Evolutionary conservation across 2,888 invertebrate species (phyloP).

Genomic region (Chelonus formosanus): DNA sequence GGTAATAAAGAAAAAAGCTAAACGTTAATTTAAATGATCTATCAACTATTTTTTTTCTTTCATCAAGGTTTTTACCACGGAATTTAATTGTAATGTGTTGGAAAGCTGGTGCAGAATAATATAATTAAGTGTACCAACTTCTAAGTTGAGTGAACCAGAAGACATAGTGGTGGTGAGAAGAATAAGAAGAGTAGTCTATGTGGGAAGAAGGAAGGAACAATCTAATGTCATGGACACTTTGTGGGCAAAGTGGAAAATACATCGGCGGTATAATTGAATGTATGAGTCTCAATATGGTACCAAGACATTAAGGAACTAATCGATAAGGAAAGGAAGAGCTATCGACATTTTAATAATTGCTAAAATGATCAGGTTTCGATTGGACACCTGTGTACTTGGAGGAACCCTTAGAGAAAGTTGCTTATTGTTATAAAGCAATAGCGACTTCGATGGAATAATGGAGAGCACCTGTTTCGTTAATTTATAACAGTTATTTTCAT

Average conservation of each 20-base stretch:
- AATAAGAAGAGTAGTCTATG: not conserved
- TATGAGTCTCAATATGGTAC: not conserved
- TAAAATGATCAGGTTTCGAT: not conserved
- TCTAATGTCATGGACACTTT: conserved; percentile 2
- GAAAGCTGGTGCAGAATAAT: no score
- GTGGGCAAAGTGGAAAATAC: not conserved
- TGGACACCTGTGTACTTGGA: conserved; percentile 2
- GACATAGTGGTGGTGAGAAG: not conserved
- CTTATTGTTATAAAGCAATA: not conserved
- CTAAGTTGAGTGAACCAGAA: not conserved
- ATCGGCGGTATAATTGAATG: conserved; percentile 4
- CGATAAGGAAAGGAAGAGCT: not conserved
- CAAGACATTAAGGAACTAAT: not conserved
- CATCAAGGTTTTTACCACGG: no score
- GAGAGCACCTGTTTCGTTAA: no score
- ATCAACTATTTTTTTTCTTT: no score
- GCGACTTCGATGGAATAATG: not conserved
- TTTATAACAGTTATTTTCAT: no score
- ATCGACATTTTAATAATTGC: not conserved
- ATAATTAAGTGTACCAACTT: no score
- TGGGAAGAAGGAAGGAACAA: not conserved
- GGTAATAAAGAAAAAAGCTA: no score
- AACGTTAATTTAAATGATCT: no score
- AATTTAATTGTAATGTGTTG: no score
- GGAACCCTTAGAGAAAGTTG: not conserved